A percentile compares a stretch with the other conserved stretches of the same genome.
These are phyloP conservation scores for Melolontha melolontha DNA, from an alignment of 2,888 invertebrate species.

Conservation along the genomic window DNA sequence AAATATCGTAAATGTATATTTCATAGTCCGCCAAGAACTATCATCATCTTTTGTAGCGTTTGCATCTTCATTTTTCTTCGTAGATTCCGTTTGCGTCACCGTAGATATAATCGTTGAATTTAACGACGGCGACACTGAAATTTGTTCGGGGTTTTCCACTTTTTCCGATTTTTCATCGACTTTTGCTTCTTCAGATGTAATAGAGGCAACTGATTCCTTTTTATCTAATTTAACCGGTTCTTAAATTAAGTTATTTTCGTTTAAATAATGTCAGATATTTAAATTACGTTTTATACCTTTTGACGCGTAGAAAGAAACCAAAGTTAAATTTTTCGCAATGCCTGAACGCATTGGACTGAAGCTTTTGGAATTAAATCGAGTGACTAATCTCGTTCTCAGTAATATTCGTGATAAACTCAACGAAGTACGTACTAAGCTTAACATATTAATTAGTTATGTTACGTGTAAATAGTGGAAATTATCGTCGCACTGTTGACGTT, in stretches of 20 bases:
- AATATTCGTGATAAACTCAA: conserved; percentile 8
- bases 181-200: background rate
- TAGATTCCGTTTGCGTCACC: conserved; percentile 29
- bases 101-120: conserved; percentile 33
- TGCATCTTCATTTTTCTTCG: conserved; percentile 14
- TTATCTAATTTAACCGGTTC: too few relatives aligned
- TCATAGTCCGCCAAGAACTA: conserved; percentile 61
- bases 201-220: too few relatives aligned
- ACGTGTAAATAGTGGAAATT: background rate
- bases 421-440: conserved; percentile 5
- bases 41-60: conserved; percentile 45
- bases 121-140: conserved; percentile 3
- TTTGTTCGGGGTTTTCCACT: background rate
- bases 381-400: background rate
- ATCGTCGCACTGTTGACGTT: too few relatives aligned
- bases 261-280: too few relatives aligned
- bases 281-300: too few relatives aligned
- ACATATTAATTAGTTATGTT: conserved; percentile 11
- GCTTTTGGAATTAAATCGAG: too few relatives aligned
- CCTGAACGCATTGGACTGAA: too few relatives aligned
- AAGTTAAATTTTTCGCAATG: too few relatives aligned
- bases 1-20: conserved; percentile 64
- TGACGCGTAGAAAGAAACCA: too few relatives aligned
- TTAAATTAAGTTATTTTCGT: too few relatives aligned
- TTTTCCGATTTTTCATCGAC: background rate